These are phyloP conservation scores for Bostrychus sinensis DNA, from an alignment of 2,113 vertebrate genomes.

Conservation along the genomic window DNA sequence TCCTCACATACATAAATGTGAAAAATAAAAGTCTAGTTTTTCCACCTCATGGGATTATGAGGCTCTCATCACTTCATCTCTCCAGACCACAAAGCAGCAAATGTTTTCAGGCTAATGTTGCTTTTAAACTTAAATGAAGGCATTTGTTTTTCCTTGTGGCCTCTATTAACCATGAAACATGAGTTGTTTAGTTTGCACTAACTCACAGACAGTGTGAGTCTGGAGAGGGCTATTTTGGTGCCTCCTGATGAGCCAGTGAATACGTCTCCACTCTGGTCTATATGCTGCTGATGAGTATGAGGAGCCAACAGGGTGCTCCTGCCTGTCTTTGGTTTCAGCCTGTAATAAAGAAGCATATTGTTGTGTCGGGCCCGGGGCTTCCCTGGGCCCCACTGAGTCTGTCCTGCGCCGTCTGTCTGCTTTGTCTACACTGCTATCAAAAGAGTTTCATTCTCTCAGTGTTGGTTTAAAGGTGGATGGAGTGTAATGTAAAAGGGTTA, in stretches of 20 bases:
- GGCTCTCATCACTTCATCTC: conserved; percentile 2
- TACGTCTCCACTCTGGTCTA: conserved; percentile 9
- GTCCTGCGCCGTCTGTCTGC: conserved; percentile 36
- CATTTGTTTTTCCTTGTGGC: conserved; percentile 1
- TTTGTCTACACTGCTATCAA: conserved; percentile 20
- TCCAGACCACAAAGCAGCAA: not conserved
- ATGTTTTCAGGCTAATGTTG: conserved; percentile 10
- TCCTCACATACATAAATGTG: not conserved
- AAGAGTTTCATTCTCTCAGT: not conserved
- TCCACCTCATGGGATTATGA: not conserved
- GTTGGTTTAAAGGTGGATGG: not conserved
- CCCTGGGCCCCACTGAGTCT: conserved; percentile 30
- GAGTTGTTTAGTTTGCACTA: conserved; percentile 3
- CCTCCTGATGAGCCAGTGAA: conserved; percentile 13
- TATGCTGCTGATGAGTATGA: conserved; percentile 25
- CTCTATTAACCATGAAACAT: not conserved
- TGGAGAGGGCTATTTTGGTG: conserved; percentile 25
- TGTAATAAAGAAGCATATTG: conserved; percentile 69
- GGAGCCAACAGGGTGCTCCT: conserved; percentile 37
- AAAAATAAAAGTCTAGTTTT: not conserved
- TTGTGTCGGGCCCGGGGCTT: conserved; percentile 43
- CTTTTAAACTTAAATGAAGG: not conserved
- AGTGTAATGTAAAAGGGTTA: conserved; percentile 2
- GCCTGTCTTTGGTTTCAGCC: conserved; percentile 46
- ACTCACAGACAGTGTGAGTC: conserved; percentile 16